Base-by-base conservation (phyloP, 2,113 vertebrate species). In the Suricata suricatta region DNA sequence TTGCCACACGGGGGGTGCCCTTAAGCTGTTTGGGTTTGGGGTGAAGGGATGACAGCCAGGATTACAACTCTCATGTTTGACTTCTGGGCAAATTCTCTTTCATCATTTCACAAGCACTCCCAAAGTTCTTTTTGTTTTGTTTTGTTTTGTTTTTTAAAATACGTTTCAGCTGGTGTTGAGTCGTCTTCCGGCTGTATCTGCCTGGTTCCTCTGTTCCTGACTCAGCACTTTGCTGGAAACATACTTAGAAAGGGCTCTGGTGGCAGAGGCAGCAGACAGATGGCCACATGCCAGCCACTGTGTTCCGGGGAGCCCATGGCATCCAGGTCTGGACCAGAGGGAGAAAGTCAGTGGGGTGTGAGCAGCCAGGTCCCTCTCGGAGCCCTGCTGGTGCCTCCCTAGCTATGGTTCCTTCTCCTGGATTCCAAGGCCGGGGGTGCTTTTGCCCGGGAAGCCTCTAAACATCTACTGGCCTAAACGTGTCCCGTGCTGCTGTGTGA, bases 191-290 rank as follows among this genome's bases (percentile, higher is more conserved):
- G 88, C 98, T 93, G 66, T 0, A 0, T 71, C 11, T 93, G 69
- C 92, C 76, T 82, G 52, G 63, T 77, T 82, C 96, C 97, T 97
- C 57, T 82, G 95, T 97, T 97, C 52, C 91, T 92, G 79, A 80
- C 81, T 96, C 97, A 87, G 95, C 96, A 47, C 90, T 97, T 86
- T 88, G 92, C 52, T 17, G 21, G 81, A 35, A 17, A 0, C 68
- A 15, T 50, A 64, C 88, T 97, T 94, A 95, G 88, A 96, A 93
- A 85, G 60, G 31, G 29, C 7, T 0, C 76, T 96, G 87, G 72
- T 95, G 93, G 93, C 92, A 93, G 68, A 95, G 80, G 81, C 66
- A 52, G 74, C 83, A 80, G 69, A 97, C 95, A 97, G 81, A 82
- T 96, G 95, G 84, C 92, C 89, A 50, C 92, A 96, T 93, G 80